phyloP scores from a whole-genome alignment of 1,140 invertebrate species.

The Drosophila tani region DNA sequence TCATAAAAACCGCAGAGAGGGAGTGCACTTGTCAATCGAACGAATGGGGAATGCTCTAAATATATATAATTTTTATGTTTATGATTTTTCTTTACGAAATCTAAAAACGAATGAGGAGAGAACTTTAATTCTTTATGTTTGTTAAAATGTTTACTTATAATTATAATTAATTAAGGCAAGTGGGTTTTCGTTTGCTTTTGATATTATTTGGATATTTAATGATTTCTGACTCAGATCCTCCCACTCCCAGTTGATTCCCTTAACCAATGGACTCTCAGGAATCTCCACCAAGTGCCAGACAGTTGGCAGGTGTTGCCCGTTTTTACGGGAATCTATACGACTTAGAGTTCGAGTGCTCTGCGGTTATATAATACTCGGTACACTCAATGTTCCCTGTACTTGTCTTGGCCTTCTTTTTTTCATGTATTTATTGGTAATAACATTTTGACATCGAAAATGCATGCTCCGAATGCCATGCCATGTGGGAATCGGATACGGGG shows the following conservation, averaged over 20 bases:
- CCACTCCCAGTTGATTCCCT: neutral
- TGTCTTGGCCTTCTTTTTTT: conserved; percentile 11
- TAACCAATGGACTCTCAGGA: neutral
- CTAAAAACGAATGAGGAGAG: too few species aligned
- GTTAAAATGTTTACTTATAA: neutral
- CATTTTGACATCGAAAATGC: conserved; percentile 45
- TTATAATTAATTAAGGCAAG: neutral
- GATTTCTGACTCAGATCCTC: neutral
- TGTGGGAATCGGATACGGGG: conserved; percentile 23
- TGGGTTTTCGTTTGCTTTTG: neutral
- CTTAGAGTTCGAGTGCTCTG: conserved; percentile 2
- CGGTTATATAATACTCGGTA: conserved; percentile 39
- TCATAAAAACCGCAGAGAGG: conserved; percentile 44
- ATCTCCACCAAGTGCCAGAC: conserved; percentile 8
- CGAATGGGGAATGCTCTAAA: conserved; percentile 15
- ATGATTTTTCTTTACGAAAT: neutral
- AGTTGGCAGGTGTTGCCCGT: conserved; percentile 67
- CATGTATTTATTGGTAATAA: conserved; percentile 78
- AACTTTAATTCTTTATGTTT: neutral
- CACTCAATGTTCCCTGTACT: conserved; percentile 13
- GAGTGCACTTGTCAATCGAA: conserved; percentile 16
- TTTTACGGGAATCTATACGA: conserved; percentile 5
- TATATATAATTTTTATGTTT: conserved; percentile 3
- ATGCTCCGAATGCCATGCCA: conserved; percentile 33
- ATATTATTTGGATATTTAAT: neutral